Base-by-base conservation (phyloP, 2,113 vertebrate species). In the Colius striatus region DNA sequence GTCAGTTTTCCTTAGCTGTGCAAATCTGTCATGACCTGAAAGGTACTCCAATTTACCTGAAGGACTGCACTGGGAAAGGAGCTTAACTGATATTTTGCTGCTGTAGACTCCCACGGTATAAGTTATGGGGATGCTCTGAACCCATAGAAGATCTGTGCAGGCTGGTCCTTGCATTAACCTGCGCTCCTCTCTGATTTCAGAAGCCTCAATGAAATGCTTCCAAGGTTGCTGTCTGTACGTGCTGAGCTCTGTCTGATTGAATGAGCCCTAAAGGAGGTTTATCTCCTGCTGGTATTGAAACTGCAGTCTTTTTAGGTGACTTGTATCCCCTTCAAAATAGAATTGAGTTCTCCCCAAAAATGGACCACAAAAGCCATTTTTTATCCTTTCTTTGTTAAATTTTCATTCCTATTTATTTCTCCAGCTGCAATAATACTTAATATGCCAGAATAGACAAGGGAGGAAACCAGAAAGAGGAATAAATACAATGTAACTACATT, bases 121-220 rank as follows among this genome's bases (percentile, higher is more conserved):
- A 51, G 12, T 14, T 5, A 0, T 0, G 3, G 9, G 7, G 62
- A 21, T 4, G 25, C 12, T 61, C 27, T 47, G 14, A 29, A 34
- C 34, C 26, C 10, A 6, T 16, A 32, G 50, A 30, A 47, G 12
- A 16, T 47, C 18, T 38, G 7, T 10, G 21, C 16, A 22, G 21
- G 11, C 47, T 26, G 15, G 2, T 71, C 67, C 36, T 57, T 32
- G 51, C 4, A 1, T 45, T 47, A 5, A 27, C 12, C 18, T 34
- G 22, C 13, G 5, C 53, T 29, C 13, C 63, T 72, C 22, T 3
- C 25, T 14, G 9, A 0, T 13, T 50, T 8, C 34, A 10, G 30
- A 38, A 74, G 27, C 36, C 36, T 58, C 9, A 4, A 8, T 23
- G 53, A 43, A 47, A 23, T 19, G 12, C 9, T 83, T 16, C 45